Base-by-base conservation (phyloP, 1,140 invertebrate species). In the Drosophila sturtevanti region DNA sequence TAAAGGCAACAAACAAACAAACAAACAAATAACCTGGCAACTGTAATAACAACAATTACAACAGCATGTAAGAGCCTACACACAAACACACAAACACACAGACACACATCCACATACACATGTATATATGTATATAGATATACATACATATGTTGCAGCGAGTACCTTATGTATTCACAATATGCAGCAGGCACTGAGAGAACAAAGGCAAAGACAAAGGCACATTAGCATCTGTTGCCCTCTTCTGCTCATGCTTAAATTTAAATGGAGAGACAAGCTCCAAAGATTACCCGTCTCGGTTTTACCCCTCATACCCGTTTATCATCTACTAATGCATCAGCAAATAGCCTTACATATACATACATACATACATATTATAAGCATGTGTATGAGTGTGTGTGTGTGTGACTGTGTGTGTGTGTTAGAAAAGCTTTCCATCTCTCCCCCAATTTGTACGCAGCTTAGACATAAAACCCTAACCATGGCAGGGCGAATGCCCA, bases 21-120 rank as follows among this genome's bases (percentile, higher is more conserved):
- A 66, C 65, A 73, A 81, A 51, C 70, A 72, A 55, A 66, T 61
- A 73, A 68, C 63, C 72, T 63, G 55, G 56, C 68, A 66, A 58
- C 77, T 79, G 69, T 69, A 73, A 79, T 77, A 73, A 70, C 77
- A 79, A 75, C 77, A 79, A 79, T 86, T 86, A 87, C 79, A 68
- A 73, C 66, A 78, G 67, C 60, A 48, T 48, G 21, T 72, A 67
- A 54, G 71, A 44, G 60, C 44, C 61, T 68, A 37, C 61, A 78
- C 51, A 64, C 21, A 67, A 61, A 64, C 31, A 59, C 63, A 60
- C 11, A 65, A 38, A 74, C 37, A 59, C 35, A 56, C 22, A 35
- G 2, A 35, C 22, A n/a, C 27, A 55, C 21, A 24, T 24, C 1
- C 4, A n/a, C n/a, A n/a, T 34, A 16, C 2, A 16, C 16, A 6